Evolutionary conservation across 2,113 vertebrate species (phyloP).

Genomic region (Nibea coibor): DNA sequence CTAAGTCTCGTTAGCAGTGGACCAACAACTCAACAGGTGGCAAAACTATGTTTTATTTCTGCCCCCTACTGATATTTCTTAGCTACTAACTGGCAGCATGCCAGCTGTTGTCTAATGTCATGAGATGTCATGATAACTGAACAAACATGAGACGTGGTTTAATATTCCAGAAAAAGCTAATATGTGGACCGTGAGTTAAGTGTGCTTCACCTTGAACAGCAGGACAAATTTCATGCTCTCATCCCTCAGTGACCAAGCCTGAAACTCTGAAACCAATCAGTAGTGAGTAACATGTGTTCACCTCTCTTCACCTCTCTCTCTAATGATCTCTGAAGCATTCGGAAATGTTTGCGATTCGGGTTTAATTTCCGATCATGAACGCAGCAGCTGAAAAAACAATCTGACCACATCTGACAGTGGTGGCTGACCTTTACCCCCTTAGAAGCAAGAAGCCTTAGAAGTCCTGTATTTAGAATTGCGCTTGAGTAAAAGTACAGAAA

Average conservation of each 20-base stretch:
- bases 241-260: not conserved
- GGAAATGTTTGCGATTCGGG: not conserved
- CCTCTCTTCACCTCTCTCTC: no score
- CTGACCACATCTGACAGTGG: not conserved
- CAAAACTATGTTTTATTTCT: no score
- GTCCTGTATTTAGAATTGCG: not conserved
- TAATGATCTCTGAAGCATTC: not conserved
- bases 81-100: no score
- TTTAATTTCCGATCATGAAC: no score
- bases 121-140: not conserved
- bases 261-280: not conserved
- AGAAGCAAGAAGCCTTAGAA: not conserved
- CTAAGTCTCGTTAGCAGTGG: no score
- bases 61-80: no score
- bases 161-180: not conserved
- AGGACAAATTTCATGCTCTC: not conserved
- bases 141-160: not conserved
- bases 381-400: not conserved
- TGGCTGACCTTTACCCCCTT: not conserved
- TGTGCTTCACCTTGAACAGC: not conserved
- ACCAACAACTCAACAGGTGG: no score
- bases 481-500: not conserved
- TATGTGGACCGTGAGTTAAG: not conserved
- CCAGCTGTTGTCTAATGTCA: no score
- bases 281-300: not conserved